A percentile compares a stretch with the other conserved stretches of the same genome.
Evolutionary conservation across 30 jellyfish, hydroid and myxozoan genomes (phyloP).

Genomic region (Nemopilema nomurai): DNA sequence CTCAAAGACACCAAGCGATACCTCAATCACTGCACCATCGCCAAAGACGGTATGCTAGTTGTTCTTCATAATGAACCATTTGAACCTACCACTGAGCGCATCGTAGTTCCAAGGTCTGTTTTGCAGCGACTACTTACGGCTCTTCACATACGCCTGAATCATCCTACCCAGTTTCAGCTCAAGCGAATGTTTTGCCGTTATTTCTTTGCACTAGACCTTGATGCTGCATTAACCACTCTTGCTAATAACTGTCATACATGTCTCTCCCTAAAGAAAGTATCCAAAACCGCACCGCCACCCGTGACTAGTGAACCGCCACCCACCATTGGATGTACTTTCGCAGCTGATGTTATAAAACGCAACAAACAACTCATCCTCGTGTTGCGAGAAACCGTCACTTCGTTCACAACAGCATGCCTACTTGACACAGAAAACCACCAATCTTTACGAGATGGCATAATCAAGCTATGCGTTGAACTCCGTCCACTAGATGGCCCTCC

Average conservation of each 20-base stretch:
- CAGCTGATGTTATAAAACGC: slow-evolving; percentile 52
- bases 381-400: slow-evolving; percentile 26
- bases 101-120: slow-evolving; percentile 44
- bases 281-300: slow-evolving; percentile 4
- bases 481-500: slow-evolving; percentile 38
- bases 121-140: slow-evolving; percentile 56
- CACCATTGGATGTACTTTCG: slow-evolving; percentile 39
- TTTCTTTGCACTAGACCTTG: slow-evolving; percentile 56
- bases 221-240: neutral
- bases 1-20: neutral
- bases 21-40: neutral
- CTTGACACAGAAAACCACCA: slow-evolving; percentile 11
- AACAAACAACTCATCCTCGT: slow-evolving; percentile 46
- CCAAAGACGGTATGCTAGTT: neutral
- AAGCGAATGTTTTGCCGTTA: slow-evolving; percentile 22
- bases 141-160: slow-evolving; percentile 41
- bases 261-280: slow-evolving; percentile 4
- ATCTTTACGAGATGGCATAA: slow-evolving; percentile 32
- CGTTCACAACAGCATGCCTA: slow-evolving; percentile 26
- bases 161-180: slow-evolving; percentile 38
- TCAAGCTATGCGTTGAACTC: neutral
- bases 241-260: slow-evolving; percentile 39
- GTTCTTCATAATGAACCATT: neutral
- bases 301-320: slow-evolving; percentile 26
- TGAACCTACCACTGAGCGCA: slow-evolving; percentile 10